phyloP scores from a whole-genome alignment of 2,888 invertebrate genomes.

The Chromoteleia sp. region DNA sequence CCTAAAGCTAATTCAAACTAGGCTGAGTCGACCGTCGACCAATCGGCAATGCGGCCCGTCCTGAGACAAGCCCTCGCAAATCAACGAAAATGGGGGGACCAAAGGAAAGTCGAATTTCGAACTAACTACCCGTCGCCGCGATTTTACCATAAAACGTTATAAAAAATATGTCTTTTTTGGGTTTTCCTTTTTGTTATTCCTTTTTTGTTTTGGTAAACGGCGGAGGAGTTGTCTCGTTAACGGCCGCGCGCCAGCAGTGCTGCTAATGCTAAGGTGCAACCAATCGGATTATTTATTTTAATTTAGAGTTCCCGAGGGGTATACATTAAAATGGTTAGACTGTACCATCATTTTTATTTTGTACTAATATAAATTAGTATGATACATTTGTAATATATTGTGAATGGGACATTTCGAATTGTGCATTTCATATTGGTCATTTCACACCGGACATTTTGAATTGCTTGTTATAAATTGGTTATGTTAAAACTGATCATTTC shows the following conservation, averaged over 20 bases:
- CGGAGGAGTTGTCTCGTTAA: conserved; percentile 21
- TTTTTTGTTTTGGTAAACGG: conserved; percentile 24
- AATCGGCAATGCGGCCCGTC: conserved; percentile 5
- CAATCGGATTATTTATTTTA: too few species aligned
- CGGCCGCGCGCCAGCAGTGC: not conserved
- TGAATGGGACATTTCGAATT: too few species aligned
- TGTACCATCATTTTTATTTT: too few species aligned
- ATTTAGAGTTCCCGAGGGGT: too few species aligned
- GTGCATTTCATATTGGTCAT: too few species aligned
- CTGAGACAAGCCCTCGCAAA: conserved; percentile 41
- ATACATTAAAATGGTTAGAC: too few species aligned
- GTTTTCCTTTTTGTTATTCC: conserved; percentile 34
- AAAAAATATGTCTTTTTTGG: conserved; percentile 59
- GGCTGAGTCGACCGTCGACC: conserved; percentile 76
- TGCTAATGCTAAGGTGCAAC: conserved; percentile 5
- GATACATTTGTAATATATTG: too few species aligned
- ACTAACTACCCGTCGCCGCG: conserved; percentile 61
- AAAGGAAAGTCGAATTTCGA: conserved; percentile 57
- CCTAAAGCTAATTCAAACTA: conserved; percentile 79
- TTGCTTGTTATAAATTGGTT: too few species aligned
- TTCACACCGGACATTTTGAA: too few species aligned
- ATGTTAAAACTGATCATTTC: too few species aligned
- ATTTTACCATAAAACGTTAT: conserved; percentile 60
- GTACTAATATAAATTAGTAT: too few species aligned
- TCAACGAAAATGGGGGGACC: conserved; percentile 46